These are phyloP conservation scores for Thaumatotibia leucotreta DNA, from an alignment of 1,140 invertebrate genomes.

Conservation along the genomic window DNA sequence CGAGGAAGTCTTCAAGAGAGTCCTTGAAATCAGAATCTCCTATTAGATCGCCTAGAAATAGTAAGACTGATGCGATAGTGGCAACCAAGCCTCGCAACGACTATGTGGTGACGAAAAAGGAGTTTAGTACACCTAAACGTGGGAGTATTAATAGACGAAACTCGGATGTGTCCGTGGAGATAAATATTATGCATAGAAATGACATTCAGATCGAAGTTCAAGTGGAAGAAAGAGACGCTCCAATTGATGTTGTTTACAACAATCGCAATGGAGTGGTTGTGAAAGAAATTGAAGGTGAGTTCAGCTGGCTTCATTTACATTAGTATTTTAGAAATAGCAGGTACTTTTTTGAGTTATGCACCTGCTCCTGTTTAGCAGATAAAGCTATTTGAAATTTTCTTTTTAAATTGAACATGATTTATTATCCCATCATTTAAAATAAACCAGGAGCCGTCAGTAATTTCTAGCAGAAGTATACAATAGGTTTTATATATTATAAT, in stretches of 20 bases:
- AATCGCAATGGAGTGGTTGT: constrained; percentile 49
- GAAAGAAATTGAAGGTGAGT: constrained; percentile 59
- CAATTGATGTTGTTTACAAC: constrained; percentile 54
- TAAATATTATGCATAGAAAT: constrained; percentile 71
- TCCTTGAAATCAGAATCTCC: constrained; percentile 34
- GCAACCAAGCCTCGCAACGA: constrained; percentile 43
- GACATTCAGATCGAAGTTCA: constrained; percentile 73
- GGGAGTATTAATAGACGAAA: constrained; percentile 47
- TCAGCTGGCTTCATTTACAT: background rate
- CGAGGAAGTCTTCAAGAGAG: constrained; percentile 40
- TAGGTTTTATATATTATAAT: too few relatives aligned
- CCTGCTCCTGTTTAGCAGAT: too few relatives aligned
- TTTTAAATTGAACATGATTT: too few relatives aligned
- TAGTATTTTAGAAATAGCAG: too few relatives aligned
- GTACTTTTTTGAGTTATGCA: too few relatives aligned
- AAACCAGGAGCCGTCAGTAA: too few relatives aligned
- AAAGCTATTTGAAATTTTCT: too few relatives aligned
- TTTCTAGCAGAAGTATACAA: too few relatives aligned
- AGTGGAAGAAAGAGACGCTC: constrained; percentile 68
- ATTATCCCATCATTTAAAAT: too few relatives aligned
- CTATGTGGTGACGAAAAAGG: constrained; percentile 56
- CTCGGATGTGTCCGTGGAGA: constrained; percentile 70
- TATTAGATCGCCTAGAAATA: constrained; percentile 30
- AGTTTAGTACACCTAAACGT: constrained; percentile 53
- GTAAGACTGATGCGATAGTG: constrained; percentile 32